These are phyloP conservation scores for Scelioninae gen. 1 DNA, from an alignment of 2,888 invertebrate species.

Conservation along the genomic window DNA sequence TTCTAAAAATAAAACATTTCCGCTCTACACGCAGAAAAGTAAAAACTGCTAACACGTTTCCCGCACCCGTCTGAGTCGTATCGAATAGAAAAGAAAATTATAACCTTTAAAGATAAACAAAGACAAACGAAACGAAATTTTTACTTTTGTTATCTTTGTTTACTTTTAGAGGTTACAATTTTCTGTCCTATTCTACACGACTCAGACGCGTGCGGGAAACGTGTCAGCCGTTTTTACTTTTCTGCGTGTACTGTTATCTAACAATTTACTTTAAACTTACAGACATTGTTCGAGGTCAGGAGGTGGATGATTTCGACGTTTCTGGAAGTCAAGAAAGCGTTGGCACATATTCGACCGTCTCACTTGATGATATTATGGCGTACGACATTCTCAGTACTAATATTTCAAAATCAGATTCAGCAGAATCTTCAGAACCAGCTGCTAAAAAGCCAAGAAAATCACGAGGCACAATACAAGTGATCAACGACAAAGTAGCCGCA, in stretches of 20 bases:
- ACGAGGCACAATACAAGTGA: slow-evolving; percentile 1
- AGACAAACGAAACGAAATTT: too few relatives aligned
- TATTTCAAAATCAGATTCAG: not conserved
- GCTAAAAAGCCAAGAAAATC: slow-evolving; percentile 8
- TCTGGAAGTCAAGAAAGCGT: not conserved
- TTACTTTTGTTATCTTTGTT: not conserved
- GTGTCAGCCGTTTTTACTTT: too few relatives aligned
- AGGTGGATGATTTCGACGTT: not conserved
- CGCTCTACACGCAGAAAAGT: too few relatives aligned
- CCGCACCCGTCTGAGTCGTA: too few relatives aligned
- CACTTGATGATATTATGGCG: not conserved
- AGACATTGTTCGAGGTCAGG: not conserved
- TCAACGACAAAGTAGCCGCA: slow-evolving; percentile 4
- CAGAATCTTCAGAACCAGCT: slow-evolving; percentile 11
- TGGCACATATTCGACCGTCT: slow-evolving; percentile 13
- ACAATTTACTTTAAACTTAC: too few relatives aligned
- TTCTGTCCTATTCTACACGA: slow-evolving; percentile 16
- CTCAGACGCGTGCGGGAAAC: too few relatives aligned
- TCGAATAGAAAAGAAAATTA: too few relatives aligned
- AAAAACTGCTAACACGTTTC: too few relatives aligned
- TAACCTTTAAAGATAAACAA: too few relatives aligned
- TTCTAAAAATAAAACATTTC: too few relatives aligned
- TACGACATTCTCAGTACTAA: not conserved
- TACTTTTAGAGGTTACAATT: too few relatives aligned
- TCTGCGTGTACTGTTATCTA: too few relatives aligned